These are phyloP conservation scores for Odontomachus brunneus DNA, from an alignment of 1,140 invertebrate species.

Conservation along the genomic window DNA sequence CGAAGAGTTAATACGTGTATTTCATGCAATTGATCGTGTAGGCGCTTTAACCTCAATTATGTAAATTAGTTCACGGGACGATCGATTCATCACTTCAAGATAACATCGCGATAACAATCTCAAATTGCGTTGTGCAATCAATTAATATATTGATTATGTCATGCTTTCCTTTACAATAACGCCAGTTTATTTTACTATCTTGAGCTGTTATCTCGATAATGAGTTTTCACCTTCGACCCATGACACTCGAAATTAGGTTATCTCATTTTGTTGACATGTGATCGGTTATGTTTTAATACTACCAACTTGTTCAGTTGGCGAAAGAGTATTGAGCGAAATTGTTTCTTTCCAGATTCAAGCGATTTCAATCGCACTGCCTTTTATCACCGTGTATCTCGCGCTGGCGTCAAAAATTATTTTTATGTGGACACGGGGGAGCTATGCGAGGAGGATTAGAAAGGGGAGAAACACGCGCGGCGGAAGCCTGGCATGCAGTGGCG, in stretches of 20 bases:
- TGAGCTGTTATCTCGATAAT: not conserved
- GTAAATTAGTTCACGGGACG: not conserved
- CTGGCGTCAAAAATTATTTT: slow-evolving; percentile 48
- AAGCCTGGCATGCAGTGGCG: slow-evolving; percentile 29
- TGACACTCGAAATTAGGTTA: not conserved
- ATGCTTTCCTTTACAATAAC: not conserved
- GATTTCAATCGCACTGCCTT: not conserved
- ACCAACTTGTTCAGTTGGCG: too few species aligned
- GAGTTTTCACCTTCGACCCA: not conserved
- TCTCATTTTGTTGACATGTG: not conserved
- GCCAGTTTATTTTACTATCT: not conserved
- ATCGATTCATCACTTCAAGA: not conserved
- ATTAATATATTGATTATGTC: slow-evolving; percentile 22
- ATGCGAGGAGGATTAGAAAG: slow-evolving; percentile 40
- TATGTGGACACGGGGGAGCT: slow-evolving; percentile 19
- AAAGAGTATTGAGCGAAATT: too few species aligned
- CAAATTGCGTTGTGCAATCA: not conserved
- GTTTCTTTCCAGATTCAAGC: not conserved
- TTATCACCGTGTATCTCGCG: slow-evolving; percentile 1
- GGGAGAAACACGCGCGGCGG: slow-evolving; percentile 46
- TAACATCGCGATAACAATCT: too few species aligned
- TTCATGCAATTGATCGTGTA: too few species aligned
- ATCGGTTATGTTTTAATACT: too few species aligned
- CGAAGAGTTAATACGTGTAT: too few species aligned
- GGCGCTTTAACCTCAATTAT: too few species aligned